Evolutionary conservation across 2,888 invertebrate genomes (phyloP), one percentile per base, ranked within the genome.

Genomic region (Leptinotarsa peninsularis): DNA sequence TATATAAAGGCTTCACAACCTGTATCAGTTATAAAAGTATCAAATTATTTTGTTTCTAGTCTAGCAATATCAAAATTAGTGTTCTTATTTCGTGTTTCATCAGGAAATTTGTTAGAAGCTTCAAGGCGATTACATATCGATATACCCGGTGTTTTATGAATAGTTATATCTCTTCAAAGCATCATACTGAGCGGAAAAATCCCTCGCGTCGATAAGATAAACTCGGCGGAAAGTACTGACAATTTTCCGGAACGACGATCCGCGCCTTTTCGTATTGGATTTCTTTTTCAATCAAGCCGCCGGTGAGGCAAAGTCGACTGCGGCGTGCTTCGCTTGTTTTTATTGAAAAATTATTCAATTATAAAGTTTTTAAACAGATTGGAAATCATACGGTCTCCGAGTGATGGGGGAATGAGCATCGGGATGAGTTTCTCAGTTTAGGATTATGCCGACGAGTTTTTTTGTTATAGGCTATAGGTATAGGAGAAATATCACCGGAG

Each of bases 341-440:
- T 88, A 87, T 88, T 87, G 87, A 87, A 88, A 87, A 88, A 88
- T 88, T 88, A 88, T 87, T 88, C 87, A 88, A 87, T 87, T 88
- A 87, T 86, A 86, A 87, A 87, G 87, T 87, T 87, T 87, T 86
- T 84, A 87, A 87, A 87, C 87, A 87, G 87, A 87, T 87, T 87
- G 87, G 85, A 87, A 87, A 87, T 87, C 87, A 86, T 83, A 83
- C 86, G 87, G 84, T 86, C 85, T 84, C 27, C 70, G 70, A 58
- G 58, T 70, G 70, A 70, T 58, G 70, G 56, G 58, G 58, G 58
- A 70, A 63, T 63, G 33, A 63, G 43, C 63, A 63, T 63, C 63
- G 67, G 71, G 70, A 76, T 72, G 72, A 69, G 67, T 73, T 67
- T 76, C 69, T 80, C 80, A 82, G 83, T 81, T 83, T 81, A 79